Evolutionary conservation across 2,888 invertebrate species (phyloP).

Genomic region (Lasius platythorax): DNA sequence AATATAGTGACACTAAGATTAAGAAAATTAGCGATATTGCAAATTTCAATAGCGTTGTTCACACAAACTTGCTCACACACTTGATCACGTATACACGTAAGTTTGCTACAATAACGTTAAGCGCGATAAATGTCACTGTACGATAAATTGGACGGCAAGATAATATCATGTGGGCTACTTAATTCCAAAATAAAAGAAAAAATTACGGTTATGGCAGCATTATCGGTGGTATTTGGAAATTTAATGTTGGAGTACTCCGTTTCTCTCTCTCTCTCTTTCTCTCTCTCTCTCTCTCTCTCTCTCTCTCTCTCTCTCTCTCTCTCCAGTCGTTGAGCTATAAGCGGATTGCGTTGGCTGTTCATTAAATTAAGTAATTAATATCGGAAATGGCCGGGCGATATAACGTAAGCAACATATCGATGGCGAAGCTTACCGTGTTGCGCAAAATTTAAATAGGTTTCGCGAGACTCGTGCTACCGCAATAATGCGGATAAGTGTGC

Average conservation of each 20-base stretch:
- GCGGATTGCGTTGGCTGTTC: slow-evolving; percentile 77
- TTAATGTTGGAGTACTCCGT: slow-evolving; percentile 60
- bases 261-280: background rate
- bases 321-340: slow-evolving; percentile 72
- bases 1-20: background rate
- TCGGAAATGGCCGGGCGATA: slow-evolving; percentile 70
- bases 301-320: background rate
- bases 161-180: slow-evolving; percentile 17
- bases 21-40: background rate
- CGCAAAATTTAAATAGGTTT: slow-evolving; percentile 72
- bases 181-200: slow-evolving; percentile 39
- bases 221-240: slow-evolving; percentile 57
- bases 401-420: slow-evolving; percentile 41
- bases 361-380: slow-evolving; percentile 81
- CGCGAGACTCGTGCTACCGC: background rate
- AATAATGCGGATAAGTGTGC: slow-evolving; percentile 21
- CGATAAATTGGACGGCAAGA: slow-evolving; percentile 35
- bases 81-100: background rate
- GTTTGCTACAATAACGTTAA: background rate
- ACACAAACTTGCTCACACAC: background rate
- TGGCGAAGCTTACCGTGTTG: slow-evolving; percentile 11
- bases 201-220: slow-evolving; percentile 43
- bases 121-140: background rate
- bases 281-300: background rate
- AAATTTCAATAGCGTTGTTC: background rate